phyloP scores from a whole-genome alignment of 2,797 vertebrate species.

The Otolemur crassicaudatus region DNA sequence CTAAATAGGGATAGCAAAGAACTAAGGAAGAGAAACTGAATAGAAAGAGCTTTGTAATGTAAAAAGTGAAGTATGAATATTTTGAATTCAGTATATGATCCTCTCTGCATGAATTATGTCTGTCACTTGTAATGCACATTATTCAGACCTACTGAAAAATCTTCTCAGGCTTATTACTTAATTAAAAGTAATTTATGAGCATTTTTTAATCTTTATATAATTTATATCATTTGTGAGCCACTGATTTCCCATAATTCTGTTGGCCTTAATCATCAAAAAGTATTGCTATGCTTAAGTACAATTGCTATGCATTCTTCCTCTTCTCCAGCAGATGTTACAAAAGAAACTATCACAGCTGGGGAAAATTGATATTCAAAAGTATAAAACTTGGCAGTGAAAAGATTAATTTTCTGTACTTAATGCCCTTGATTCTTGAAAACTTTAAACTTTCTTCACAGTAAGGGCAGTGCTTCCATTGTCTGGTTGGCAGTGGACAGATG shows the following conservation, averaged over 20 bases:
- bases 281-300: slow-evolving; percentile 45
- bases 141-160: slow-evolving; percentile 79
- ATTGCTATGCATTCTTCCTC: slow-evolving; percentile 6
- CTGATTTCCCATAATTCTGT: slow-evolving; percentile 74
- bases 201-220: slow-evolving; percentile 82
- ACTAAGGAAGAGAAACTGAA: slow-evolving; percentile 40
- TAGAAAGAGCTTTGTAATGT: slow-evolving; percentile 32
- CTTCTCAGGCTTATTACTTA: slow-evolving; percentile 83
- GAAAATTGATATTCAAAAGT: slow-evolving; percentile 78
- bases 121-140: slow-evolving; percentile 76
- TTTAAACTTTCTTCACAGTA: slow-evolving; percentile 37
- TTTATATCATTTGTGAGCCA: slow-evolving; percentile 84
- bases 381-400: slow-evolving; percentile 79
- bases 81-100: slow-evolving; percentile 9
- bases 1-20: not conserved
- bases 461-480: slow-evolving; percentile 54
- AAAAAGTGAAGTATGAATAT: slow-evolving; percentile 54
- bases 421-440: slow-evolving; percentile 77
- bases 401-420: slow-evolving; percentile 83
- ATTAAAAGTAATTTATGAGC: slow-evolving; percentile 85
- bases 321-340: slow-evolving; percentile 82
- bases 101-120: slow-evolving; percentile 79
- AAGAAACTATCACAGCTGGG: slow-evolving; percentile 73
- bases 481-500: slow-evolving; percentile 55
- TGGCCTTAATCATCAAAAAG: slow-evolving; percentile 66